Percentiles rank a stretch among this genome's conserved stretches.
Conservation (phyloP, 2,113 vertebrate species). For the Sphyrna mokarran region DNA sequence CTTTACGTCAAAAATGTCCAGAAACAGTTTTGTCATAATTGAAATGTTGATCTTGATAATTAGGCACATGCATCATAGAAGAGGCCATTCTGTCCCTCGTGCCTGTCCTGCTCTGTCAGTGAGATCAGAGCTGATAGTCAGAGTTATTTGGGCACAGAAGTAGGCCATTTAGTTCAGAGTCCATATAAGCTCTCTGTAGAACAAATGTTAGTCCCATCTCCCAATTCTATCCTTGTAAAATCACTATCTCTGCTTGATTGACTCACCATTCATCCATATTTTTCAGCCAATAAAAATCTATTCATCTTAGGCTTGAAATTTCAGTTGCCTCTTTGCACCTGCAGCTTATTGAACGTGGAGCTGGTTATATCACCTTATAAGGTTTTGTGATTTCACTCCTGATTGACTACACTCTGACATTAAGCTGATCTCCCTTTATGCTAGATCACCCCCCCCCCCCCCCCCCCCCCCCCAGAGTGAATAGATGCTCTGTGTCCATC, state of each 20-base stretch:
- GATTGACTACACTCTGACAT: neutral
- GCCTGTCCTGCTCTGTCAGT: neutral
- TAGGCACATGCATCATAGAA: neutral
- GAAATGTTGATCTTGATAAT: neutral
- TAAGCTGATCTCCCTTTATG: neutral
- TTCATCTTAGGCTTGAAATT: too few species aligned
- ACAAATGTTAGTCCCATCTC: neutral
- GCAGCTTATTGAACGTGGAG: too few species aligned
- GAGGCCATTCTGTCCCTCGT: neutral
- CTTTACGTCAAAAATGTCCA: neutral
- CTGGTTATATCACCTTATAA: neutral
- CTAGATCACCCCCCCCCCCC: too few species aligned
- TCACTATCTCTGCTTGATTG: too few species aligned
- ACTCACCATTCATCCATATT: too few species aligned
- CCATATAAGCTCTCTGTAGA: too few species aligned
- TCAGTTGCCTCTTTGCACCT: too few species aligned
- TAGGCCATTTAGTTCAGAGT: too few species aligned
- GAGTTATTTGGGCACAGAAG: too few species aligned
- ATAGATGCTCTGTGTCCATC: too few species aligned
- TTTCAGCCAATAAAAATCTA: too few species aligned
- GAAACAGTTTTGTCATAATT: neutral
- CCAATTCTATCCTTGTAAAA: neutral
- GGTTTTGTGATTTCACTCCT: neutral
- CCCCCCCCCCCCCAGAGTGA: too few species aligned
- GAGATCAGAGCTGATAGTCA: neutral